Evolutionary conservation across 2,888 invertebrate genomes (phyloP).

Genomic region (Athalia circularis): DNA sequence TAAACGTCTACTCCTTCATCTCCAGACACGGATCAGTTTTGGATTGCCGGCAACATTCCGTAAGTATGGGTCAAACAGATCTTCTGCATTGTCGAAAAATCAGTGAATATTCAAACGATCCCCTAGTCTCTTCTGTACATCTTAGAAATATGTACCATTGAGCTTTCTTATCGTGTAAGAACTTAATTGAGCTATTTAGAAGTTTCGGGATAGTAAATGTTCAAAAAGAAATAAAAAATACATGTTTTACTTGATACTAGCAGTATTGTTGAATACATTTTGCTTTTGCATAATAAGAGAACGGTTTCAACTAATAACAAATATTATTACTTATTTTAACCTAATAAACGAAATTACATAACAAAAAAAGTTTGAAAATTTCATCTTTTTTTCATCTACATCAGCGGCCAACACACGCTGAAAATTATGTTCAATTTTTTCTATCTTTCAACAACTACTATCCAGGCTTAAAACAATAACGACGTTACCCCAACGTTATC

Average conservation of each 20-base stretch:
- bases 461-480: neutral
- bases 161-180: slow-evolving; percentile 33
- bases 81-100: no score
- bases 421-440: slow-evolving; percentile 21
- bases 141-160: no score
- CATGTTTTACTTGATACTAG: slow-evolving; percentile 24
- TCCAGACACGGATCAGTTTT: no score
- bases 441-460: neutral
- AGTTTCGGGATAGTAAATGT: slow-evolving; percentile 28
- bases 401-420: neutral
- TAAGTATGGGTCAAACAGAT: no score
- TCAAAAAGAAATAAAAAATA: slow-evolving; percentile 11
- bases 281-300: slow-evolving; percentile 6
- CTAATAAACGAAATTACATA: slow-evolving; percentile 13
- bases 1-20: no score
- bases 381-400: neutral
- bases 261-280: slow-evolving; percentile 30
- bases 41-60: no score
- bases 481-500: slow-evolving; percentile 4
- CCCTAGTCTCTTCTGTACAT: no score
- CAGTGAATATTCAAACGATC: no score
- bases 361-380: slow-evolving; percentile 22
- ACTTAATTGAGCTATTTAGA: slow-evolving; percentile 36
- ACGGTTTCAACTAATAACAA: neutral
- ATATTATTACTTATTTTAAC: slow-evolving; percentile 17